These are phyloP conservation scores for Palythoa grandis DNA, from an alignment of 92 coral and sea anemone species.

Conservation along the genomic window DNA sequence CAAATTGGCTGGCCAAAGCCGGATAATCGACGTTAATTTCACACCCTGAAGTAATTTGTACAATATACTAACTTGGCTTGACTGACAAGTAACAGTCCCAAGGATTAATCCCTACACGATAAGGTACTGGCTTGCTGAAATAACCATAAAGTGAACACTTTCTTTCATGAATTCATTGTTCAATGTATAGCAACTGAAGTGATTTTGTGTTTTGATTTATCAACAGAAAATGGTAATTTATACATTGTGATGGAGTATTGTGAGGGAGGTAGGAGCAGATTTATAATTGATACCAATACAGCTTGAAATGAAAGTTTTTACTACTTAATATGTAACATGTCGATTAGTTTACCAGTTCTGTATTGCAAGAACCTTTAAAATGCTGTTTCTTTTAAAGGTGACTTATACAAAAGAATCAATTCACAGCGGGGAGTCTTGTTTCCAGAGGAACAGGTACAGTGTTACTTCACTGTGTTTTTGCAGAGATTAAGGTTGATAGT, in stretches of 20 bases:
- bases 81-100: too few species aligned
- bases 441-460: conserved; percentile 89
- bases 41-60: too few species aligned
- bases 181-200: not conserved
- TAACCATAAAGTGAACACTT: not conserved
- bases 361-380: not conserved
- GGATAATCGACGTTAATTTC: too few species aligned
- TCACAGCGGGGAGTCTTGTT: conserved; percentile 88
- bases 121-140: too few species aligned
- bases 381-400: conserved; percentile 61
- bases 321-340: too few species aligned
- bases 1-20: too few species aligned
- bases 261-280: conserved; percentile 78
- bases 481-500: not conserved
- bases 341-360: too few species aligned
- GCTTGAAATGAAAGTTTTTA: not conserved
- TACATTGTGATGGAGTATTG: conserved; percentile 98
- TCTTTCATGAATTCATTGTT: not conserved
- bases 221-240: conserved; percentile 90
- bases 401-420: conserved; percentile 88
- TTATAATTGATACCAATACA: not conserved
- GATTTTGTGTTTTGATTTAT: not conserved
- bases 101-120: too few species aligned
- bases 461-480: not conserved
- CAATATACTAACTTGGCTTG: too few species aligned